phyloP scores from a whole-genome alignment of 1,140 invertebrate genomes.

The Polypedilum pembai region DNA sequence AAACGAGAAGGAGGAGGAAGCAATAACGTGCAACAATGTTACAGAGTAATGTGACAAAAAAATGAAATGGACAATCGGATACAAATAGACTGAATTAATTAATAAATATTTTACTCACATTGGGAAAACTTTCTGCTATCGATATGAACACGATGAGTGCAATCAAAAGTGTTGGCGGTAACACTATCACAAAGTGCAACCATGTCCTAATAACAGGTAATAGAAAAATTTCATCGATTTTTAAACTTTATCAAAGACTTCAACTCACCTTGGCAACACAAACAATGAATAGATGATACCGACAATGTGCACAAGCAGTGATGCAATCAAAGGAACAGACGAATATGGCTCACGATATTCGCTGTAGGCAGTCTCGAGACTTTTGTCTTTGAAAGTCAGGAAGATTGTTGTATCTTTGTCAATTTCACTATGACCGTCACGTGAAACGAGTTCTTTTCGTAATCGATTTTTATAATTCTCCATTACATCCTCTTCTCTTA shows the following conservation, averaged over 20 bases:
- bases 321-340: constrained; percentile 54
- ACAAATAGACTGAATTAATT: not conserved
- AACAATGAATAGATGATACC: constrained; percentile 50
- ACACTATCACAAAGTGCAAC: constrained; percentile 42
- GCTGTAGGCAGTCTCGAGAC: constrained; percentile 57
- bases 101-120: constrained; percentile 37
- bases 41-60: no score
- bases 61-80: no score
- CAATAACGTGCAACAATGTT: no score
- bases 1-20: no score
- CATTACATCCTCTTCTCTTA: constrained; percentile 57
- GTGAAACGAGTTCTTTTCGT: constrained; percentile 70
- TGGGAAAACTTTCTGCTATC: constrained; percentile 48
- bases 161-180: constrained; percentile 45
- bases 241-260: constrained; percentile 27
- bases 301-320: constrained; percentile 53
- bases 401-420: constrained; percentile 53
- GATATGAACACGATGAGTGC: constrained; percentile 46
- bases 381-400: constrained; percentile 55
- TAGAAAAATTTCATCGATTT: constrained; percentile 33
- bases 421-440: constrained; percentile 66
- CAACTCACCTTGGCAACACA: constrained; percentile 48
- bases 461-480: constrained; percentile 52
- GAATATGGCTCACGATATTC: constrained; percentile 59
- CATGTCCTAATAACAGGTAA: constrained; percentile 31